Conservation (phyloP, 2,113 vertebrate species). For the Ageneiosus marmoratus region DNA sequence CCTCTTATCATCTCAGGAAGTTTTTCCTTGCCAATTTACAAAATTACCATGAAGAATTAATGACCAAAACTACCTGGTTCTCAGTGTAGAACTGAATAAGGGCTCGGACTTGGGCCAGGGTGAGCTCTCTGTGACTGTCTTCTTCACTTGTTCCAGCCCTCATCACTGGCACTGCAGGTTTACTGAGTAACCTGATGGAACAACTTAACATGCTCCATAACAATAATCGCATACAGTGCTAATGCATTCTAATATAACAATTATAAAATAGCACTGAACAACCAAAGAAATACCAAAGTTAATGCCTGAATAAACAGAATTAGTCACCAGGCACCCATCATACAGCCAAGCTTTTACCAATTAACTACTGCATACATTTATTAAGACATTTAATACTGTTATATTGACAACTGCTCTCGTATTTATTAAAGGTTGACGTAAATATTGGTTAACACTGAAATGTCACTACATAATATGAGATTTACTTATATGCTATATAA, state of each 20-base stretch:
- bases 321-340: not conserved
- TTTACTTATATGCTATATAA: not conserved
- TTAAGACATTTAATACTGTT: not conserved
- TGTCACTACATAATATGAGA: not conserved
- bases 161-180: slow-evolving; percentile 54
- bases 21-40: no score
- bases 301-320: not conserved
- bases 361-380: not conserved
- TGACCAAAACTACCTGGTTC: slow-evolving; percentile 74
- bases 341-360: not conserved
- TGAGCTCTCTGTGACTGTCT: slow-evolving; percentile 57
- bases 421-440: not conserved
- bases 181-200: slow-evolving; percentile 73
- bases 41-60: not conserved
- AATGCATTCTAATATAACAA: not conserved
- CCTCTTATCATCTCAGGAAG: no score
- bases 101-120: slow-evolving; percentile 68
- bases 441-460: not conserved
- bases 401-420: not conserved
- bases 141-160: slow-evolving; percentile 57
- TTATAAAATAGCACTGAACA: not conserved
- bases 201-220: not conserved
- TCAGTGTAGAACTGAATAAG: slow-evolving; percentile 80
- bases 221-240: not conserved
- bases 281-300: not conserved